A percentile compares a stretch with the other conserved stretches of the same genome.
phyloP scores from a whole-genome alignment of 2,113 vertebrate genomes.

The Psittacus erithacus region DNA sequence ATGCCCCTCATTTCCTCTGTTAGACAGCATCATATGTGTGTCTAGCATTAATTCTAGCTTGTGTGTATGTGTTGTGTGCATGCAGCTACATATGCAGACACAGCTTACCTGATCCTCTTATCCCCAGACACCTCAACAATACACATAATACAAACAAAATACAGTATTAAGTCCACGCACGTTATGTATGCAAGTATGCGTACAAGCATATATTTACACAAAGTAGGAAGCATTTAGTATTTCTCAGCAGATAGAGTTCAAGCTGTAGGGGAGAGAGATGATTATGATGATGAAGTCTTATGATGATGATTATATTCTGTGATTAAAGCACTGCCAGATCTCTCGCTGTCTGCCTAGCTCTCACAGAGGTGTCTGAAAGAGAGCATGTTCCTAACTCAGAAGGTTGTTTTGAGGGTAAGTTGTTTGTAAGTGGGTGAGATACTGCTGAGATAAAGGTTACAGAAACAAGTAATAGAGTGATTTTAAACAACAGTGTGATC shows the following conservation, averaged over 20 bases:
- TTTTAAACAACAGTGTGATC: not conserved
- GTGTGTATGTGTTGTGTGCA: not conserved
- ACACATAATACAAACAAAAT: not conserved
- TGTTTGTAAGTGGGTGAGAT: not conserved
- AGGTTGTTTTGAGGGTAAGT: not conserved
- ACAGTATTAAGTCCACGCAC: not conserved
- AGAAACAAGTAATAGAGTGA: not conserved
- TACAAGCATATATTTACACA: not conserved
- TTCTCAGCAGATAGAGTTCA: constrained; percentile 30
- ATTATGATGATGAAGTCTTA: constrained; percentile 51
- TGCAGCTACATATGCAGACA: not conserved
- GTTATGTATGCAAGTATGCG: not conserved
- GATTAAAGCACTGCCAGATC: constrained; percentile 11
- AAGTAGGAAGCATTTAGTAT: not conserved
- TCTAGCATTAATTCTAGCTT: not conserved
- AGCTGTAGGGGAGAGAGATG: not conserved
- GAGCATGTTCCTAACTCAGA: not conserved
- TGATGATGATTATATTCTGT: constrained; percentile 33
- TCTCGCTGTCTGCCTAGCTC: constrained; percentile 4
- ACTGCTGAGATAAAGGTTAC: not conserved
- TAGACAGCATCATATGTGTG: not conserved
- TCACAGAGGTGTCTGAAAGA: not conserved
- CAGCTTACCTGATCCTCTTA: not conserved
- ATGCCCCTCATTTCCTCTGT: not conserved
- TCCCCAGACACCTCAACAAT: not conserved